Conservation (phyloP, 2,797 vertebrate species). For the Pygocentrus nattereri region DNA sequence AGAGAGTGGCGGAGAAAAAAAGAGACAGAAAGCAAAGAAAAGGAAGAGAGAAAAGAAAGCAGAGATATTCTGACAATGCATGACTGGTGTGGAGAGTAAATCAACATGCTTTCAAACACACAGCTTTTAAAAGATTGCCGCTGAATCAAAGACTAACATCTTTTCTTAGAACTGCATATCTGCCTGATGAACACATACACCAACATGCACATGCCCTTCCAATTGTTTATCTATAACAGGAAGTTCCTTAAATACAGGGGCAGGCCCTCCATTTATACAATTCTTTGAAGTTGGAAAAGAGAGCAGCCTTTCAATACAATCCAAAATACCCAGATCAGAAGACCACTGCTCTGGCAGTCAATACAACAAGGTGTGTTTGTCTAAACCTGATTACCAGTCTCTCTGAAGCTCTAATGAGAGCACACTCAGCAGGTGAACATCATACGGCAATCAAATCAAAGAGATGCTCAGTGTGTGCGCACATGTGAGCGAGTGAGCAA, state of each 20-base stretch:
- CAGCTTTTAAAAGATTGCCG: background rate
- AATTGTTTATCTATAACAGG: constrained; percentile 1
- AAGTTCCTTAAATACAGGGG: constrained; percentile 25
- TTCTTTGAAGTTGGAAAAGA: constrained; percentile 34
- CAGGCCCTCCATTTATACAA: constrained; percentile 10
- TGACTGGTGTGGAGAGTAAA: background rate
- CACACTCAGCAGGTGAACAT: constrained; percentile 10
- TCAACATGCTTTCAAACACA: background rate
- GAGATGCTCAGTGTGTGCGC: background rate
- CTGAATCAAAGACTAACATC: background rate
- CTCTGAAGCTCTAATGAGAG: constrained; percentile 22
- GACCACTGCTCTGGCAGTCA: background rate
- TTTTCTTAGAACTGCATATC: background rate
- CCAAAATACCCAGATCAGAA: constrained; percentile 24
- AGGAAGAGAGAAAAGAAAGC: background rate
- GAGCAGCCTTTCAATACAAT: constrained; percentile 15
- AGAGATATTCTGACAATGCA: background rate
- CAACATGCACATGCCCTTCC: background rate
- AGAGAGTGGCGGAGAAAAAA: background rate
- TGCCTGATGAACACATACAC: background rate
- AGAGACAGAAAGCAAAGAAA: background rate
- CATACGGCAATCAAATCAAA: constrained; percentile 17
- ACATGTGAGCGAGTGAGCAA: background rate
- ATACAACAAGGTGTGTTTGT: background rate
- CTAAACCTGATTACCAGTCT: background rate